Base-by-base conservation (phyloP, 2,888 invertebrate species). In the Drosophila neutralis region DNA sequence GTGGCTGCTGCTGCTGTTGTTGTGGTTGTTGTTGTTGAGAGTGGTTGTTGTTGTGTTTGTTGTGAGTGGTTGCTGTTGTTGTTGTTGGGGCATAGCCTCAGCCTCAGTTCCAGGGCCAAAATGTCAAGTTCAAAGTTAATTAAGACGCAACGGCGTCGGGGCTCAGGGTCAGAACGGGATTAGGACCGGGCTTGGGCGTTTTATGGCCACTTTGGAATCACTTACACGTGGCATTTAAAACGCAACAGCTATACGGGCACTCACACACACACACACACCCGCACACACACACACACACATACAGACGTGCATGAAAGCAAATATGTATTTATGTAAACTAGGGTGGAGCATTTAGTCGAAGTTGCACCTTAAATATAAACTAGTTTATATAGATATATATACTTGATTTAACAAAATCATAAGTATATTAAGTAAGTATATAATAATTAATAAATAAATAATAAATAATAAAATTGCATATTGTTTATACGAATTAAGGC, bases 101-200 rank as follows among this genome's bases (percentile, higher is more conserved):
- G 69, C 33, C 31, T 40, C 56, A 27, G 58, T 48, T 51, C 71
- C 80, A 73, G 60, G 78, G 70, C 78, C 67, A 71, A 78, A 87
- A 87, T 82, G 82, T 89, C 83, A 89, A 87, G 87, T 87, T 86
- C 83, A 87, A 87, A 84, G 77, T 89, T 87, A 84, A 87, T 86
- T 89, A 89, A 72, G 69, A 76, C 62, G 29, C 67, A 77, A 49
- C 24, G 38, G 18, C 48, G 60, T 63, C 76, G 38, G 40, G 42
- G 78, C 78, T 62, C 53, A 58, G 57, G 40, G 65, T 24, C 27
- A 18, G 40, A 57, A 10, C 18, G 33, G 11, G 36, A 36, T 33
- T 42, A 64, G 56, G 35, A 56, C 38, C 29, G 66, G 63, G 40
- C 57, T 74, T 54, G 57, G 60, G 69, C 60, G 70, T 80, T 76